A percentile compares a stretch with the other conserved stretches of the same genome.
Evolutionary conservation across 1,140 invertebrate genomes (phyloP).

Genomic region (Daktulosphaira vitifoliae): DNA sequence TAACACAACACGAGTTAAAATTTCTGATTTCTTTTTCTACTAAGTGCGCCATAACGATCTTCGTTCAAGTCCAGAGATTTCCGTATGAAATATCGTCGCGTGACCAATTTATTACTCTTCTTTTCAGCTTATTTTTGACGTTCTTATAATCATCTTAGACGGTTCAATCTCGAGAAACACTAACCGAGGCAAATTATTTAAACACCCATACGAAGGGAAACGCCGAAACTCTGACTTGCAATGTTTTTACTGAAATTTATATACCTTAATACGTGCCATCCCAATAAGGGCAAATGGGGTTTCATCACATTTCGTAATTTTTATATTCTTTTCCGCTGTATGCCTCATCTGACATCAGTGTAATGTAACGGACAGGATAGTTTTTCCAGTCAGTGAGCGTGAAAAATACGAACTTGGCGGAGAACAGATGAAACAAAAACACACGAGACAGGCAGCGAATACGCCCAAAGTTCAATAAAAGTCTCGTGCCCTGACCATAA

Average conservation of each 20-base stretch:
- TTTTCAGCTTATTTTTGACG: not conserved
- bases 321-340: no score
- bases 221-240: no score
- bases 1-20: not conserved
- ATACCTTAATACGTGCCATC: no score
- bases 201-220: no score
- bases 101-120: not conserved
- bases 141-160: not conserved
- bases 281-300: no score
- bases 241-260: no score
- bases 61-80: slow-evolving; percentile 18
- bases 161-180: no score
- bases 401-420: not conserved
- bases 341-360: no score
- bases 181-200: no score
- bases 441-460: slow-evolving; percentile 11
- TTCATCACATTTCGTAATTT: no score
- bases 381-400: no score
- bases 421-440: slow-evolving; percentile 13
- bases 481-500: slow-evolving; percentile 27
- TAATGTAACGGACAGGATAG: no score
- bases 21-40: not conserved
- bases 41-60: not conserved
- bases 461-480: slow-evolving; percentile 32
- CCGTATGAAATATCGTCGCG: slow-evolving; percentile 5